Evolutionary conservation across 1,140 invertebrate species (phyloP).

Genomic region (Orius insidiosus): DNA sequence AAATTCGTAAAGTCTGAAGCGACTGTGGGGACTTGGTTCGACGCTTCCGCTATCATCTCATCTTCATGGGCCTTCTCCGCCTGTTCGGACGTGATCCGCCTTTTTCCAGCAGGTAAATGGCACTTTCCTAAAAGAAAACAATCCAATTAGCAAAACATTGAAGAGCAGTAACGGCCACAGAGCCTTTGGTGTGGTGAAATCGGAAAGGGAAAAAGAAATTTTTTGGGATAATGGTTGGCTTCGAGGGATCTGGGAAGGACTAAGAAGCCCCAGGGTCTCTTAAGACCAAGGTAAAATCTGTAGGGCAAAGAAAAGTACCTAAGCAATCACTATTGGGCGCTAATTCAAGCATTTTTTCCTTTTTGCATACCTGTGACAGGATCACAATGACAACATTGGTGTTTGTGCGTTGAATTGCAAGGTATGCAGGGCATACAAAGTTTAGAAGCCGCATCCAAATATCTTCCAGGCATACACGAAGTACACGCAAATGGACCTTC

Average conservation of each 20-base stretch:
- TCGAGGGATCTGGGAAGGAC: too few species aligned
- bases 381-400: constrained; percentile 45
- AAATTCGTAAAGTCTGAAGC: constrained; percentile 27
- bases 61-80: constrained; percentile 28
- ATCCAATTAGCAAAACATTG: constrained; percentile 23
- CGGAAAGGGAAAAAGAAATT: too few species aligned
- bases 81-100: constrained; percentile 32
- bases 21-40: constrained; percentile 30
- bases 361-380: constrained; percentile 42
- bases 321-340: too few species aligned
- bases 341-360: not conserved
- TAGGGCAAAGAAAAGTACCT: too few species aligned
- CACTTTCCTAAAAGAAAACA: constrained; percentile 20
- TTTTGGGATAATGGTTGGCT: too few species aligned
- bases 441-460: constrained; percentile 14
- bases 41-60: constrained; percentile 23
- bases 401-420: constrained; percentile 38
- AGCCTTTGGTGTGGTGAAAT: too few species aligned
- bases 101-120: constrained; percentile 47
- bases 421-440: constrained; percentile 33
- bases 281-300: too few species aligned
- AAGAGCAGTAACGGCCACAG: too few species aligned
- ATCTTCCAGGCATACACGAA: constrained; percentile 40
- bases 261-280: too few species aligned
- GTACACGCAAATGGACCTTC: constrained; percentile 53